Evolutionary conservation across 2,797 vertebrate genomes (phyloP).

Genomic region (Fratercula arctica): DNA sequence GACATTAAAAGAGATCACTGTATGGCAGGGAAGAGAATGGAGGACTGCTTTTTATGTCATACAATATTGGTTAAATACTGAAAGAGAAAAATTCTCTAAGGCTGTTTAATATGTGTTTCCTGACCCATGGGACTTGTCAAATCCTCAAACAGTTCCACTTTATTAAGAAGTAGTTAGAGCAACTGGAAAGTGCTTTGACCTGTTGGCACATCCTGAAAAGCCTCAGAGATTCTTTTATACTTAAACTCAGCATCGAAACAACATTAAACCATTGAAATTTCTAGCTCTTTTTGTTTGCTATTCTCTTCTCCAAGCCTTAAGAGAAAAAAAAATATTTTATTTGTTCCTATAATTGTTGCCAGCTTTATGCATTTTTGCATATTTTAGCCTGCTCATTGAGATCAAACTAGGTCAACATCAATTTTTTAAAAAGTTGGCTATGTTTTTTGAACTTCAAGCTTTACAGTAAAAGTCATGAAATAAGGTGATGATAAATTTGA

Average conservation of each 20-base stretch:
- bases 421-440: neutral
- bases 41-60: neutral
- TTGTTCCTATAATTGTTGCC: neutral
- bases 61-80: slow-evolving; percentile 35
- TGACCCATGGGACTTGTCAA: slow-evolving; percentile 68
- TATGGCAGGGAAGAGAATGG: neutral
- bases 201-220: slow-evolving; percentile 57
- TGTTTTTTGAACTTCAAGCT: neutral
- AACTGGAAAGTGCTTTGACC: slow-evolving; percentile 57
- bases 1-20: slow-evolving; percentile 11
- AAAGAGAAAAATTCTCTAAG: slow-evolving; percentile 40
- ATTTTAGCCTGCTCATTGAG: neutral
- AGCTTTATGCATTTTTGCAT: neutral
- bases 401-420: slow-evolving; percentile 2
- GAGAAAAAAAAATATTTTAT: neutral
- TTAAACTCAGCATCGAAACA: slow-evolving; percentile 15
- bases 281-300: neutral
- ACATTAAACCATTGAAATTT: slow-evolving; percentile 29
- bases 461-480: neutral
- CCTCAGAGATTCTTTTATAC: slow-evolving; percentile 55
- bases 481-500: neutral
- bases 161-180: slow-evolving; percentile 61
- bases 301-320: neutral
- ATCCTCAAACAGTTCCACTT: slow-evolving; percentile 63
- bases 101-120: slow-evolving; percentile 55